A percentile compares a stretch with the other conserved stretches of the same genome.
Conservation (phyloP, 1,140 invertebrate species). For the Penaeus vannamei region DNA sequence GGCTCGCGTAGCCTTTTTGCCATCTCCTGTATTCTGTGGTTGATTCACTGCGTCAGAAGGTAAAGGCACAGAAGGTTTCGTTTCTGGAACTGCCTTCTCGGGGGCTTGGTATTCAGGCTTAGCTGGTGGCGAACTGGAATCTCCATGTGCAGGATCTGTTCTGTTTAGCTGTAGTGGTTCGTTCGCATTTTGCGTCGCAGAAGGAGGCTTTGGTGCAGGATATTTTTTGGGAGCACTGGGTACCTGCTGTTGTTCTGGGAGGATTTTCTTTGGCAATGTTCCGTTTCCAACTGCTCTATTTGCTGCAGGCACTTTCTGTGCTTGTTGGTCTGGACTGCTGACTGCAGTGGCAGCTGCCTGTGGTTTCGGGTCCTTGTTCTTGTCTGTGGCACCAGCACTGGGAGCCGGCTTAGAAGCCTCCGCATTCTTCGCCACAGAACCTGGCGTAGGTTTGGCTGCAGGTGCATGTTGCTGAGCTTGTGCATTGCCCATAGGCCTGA, state of each 20-base stretch:
- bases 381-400: no score
- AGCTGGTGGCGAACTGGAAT: background rate
- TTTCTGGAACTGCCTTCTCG: background rate
- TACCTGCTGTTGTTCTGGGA: background rate
- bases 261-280: no score
- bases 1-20: constrained; percentile 38
- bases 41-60: background rate
- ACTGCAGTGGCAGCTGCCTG: no score
- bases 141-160: background rate
- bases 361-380: no score
- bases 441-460: background rate
- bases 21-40: background rate
- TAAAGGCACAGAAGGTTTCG: background rate
- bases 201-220: constrained; percentile 21
- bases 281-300: background rate
- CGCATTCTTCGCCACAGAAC: no score
- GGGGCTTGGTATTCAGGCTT: constrained; percentile 1
- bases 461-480: background rate
- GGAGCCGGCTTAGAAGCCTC: no score
- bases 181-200: background rate
- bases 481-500: constrained; percentile 43
- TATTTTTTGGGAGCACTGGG: constrained; percentile 32
- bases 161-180: no score
- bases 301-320: background rate
- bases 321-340: no score